These are phyloP conservation scores for Ptychoptera contaminata DNA, from an alignment of 2,888 invertebrate species.

Conservation along the genomic window DNA sequence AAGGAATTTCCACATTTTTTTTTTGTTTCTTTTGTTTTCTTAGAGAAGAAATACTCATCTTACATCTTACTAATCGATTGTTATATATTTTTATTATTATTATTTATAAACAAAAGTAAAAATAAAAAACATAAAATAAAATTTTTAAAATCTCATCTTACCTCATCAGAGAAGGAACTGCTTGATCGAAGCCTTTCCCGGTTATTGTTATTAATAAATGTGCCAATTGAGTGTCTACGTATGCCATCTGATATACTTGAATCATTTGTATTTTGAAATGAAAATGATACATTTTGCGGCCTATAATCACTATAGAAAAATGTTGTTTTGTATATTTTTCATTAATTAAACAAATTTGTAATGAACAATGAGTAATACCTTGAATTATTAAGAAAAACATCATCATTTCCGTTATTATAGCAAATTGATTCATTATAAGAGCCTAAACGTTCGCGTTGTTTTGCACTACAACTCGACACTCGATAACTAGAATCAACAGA, in stretches of 20 bases:
- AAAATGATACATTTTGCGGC: no score
- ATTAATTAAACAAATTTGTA: neutral
- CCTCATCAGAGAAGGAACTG: conserved; percentile 27
- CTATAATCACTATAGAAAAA: neutral
- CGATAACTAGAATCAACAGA: no score
- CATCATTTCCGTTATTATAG: conserved; percentile 21
- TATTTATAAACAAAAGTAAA: neutral
- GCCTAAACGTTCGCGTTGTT: conserved; percentile 24
- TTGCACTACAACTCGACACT: neutral
- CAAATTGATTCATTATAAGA: conserved; percentile 27
- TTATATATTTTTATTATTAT: no score
- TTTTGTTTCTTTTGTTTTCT: no score
- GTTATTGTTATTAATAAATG: conserved; percentile 21
- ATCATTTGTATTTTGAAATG: conserved; percentile 17
- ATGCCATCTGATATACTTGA: conserved; percentile 20
- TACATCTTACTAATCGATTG: no score
- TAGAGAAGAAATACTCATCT: no score
- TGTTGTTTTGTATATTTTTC: neutral
- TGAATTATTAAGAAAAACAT: conserved; percentile 18
- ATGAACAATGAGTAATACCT: neutral
- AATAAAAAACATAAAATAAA: no score
- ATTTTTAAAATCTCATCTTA: conserved; percentile 12
- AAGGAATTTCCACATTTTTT: no score
- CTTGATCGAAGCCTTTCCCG: conserved; percentile 13
- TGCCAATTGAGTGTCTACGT: conserved; percentile 28